Evolutionary conservation across 2,888 invertebrate species (phyloP).

Genomic region (Charanyca ferruginea): DNA sequence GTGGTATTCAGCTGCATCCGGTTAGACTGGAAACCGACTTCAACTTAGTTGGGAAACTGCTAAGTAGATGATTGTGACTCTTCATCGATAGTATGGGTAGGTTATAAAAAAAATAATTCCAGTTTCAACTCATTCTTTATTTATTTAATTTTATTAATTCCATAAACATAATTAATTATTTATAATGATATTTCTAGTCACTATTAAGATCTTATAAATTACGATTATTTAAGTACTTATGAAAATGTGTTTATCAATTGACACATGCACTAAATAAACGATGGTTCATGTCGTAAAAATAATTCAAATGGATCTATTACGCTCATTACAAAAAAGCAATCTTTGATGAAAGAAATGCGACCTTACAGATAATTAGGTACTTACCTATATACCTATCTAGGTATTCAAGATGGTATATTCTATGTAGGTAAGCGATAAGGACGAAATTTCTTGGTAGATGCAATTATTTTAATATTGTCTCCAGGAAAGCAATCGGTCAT

Average conservation of each 20-base stretch:
- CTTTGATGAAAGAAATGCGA: too few relatives aligned
- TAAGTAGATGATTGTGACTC: too few relatives aligned
- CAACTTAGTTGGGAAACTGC: too few relatives aligned
- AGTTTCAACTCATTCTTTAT: conserved; percentile 81
- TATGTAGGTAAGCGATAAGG: neutral
- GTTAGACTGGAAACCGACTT: too few relatives aligned
- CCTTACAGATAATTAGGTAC: too few relatives aligned
- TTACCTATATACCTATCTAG: too few relatives aligned
- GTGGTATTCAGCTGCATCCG: too few relatives aligned
- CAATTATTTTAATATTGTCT: neutral
- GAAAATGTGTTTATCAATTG: conserved; percentile 75
- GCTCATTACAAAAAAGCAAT: conserved; percentile 12
- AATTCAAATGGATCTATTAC: conserved; percentile 52
- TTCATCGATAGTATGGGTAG: neutral
- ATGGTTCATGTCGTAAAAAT: conserved; percentile 54
- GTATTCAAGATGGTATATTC: too few relatives aligned
- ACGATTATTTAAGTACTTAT: conserved; percentile 80
- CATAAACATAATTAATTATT: conserved; percentile 82
- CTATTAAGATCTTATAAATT: conserved; percentile 82
- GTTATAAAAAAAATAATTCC: conserved; percentile 22
- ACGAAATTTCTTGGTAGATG: neutral
- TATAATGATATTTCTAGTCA: conserved; percentile 81
- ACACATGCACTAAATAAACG: conserved; percentile 71
- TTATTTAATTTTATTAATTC: conserved; percentile 82
- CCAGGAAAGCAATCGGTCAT: conserved; percentile 35